Base-by-base conservation (phyloP, 2,888 invertebrate species). In the Ectropis crepuscularia region DNA sequence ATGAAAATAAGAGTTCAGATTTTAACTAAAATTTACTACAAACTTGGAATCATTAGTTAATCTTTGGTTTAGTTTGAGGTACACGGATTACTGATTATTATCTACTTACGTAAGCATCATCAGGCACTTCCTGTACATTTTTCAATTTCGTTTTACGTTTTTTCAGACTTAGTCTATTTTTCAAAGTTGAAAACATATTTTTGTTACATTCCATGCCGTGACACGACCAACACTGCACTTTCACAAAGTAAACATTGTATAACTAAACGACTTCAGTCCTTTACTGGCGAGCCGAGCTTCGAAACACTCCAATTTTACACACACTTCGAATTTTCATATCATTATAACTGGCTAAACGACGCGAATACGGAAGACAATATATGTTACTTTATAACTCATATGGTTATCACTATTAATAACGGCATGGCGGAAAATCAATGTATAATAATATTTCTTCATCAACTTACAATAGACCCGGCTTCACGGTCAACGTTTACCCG, bases 161-260 rank as follows among this genome's bases (percentile, higher is more conserved):
- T 72, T 79, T 86, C 16, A 85, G 71, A 79, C 88, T 86, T 10
- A 88, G 74, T 45, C 77, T 80, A 61, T 80, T 85, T 75, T 75
- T 85, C 37, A 88, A 72, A 38, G 73, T 67, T 75, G 11, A 85
- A 63, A 64, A 82, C 84, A 86, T 85, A 63, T 67, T 75, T 53
- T 71, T 28, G 16, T 28, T 60, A 67, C 72, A 68, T 61, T 69
- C 63, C 69, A 71, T 69, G 45, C 10, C 51, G 16, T 11, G 45
- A 54, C 39, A 63, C 57, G 16, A 12, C 37, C 16, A 28, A 28
- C 58, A 49, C 38, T 28, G 10, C 53, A 58, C 57, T 45, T 51
- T 48, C 36, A 38, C 41, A 10, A 53, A n/a, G 49, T 38, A 49
- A n/a, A 11, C 51, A 58, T 58, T 54, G 28, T 37, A 45, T 48